Conservation (phyloP, 2,888 invertebrate genomes). For the Dryobotodes eremita region DNA sequence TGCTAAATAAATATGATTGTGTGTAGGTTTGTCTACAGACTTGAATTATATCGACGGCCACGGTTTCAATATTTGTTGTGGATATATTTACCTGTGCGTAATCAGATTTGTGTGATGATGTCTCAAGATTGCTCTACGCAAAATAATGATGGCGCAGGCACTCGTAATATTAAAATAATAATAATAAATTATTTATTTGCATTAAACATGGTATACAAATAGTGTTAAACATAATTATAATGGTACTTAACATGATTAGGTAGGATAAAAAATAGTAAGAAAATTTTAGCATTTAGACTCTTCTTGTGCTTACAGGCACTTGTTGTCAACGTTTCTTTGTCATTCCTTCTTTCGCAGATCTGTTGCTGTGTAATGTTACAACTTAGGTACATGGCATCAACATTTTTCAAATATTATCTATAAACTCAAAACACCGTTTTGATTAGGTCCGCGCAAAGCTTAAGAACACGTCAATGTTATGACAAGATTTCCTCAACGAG, state of each 20-base stretch:
- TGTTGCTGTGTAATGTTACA: no score
- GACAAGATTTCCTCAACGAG: neutral
- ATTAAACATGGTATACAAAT: neutral
- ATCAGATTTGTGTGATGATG: neutral
- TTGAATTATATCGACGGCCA: neutral
- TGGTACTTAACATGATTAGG: neutral
- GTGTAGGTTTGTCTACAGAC: neutral
- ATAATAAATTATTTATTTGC: neutral
- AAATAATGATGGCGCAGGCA: neutral
- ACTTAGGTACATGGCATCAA: neutral
- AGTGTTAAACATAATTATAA: neutral
- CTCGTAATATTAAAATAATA: neutral
- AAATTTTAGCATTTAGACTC: no score
- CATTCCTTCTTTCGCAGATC: no score
- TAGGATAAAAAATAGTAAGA: neutral
- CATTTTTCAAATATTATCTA: neutral
- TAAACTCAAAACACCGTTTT: neutral
- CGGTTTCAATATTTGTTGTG: neutral
- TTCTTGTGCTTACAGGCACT: no score
- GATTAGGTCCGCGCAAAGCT: neutral
- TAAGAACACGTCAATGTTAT: neutral
- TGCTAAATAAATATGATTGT: neutral
- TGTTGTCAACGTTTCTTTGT: no score
- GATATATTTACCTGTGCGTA: no score
- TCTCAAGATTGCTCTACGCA: neutral